These are phyloP conservation scores for Drosophila triauraria DNA, from an alignment of 1,140 invertebrate species.

Conservation along the genomic window DNA sequence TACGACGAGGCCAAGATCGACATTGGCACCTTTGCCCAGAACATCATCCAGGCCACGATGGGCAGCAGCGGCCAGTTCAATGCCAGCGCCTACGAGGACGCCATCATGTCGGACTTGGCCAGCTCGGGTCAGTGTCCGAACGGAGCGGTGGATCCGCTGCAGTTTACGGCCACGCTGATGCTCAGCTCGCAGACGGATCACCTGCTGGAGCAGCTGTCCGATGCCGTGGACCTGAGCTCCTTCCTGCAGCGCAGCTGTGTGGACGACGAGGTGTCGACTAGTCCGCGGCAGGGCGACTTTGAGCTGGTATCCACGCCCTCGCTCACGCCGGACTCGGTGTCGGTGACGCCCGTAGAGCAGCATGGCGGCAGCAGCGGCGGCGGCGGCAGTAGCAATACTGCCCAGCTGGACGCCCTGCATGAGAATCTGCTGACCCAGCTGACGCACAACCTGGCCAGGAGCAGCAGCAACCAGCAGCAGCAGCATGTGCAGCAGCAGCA, in stretches of 20 bases:
- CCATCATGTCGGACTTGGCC: slow-evolving; percentile 93
- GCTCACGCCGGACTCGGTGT: slow-evolving; percentile 88
- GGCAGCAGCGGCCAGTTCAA: slow-evolving; percentile 85
- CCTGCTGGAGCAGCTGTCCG: slow-evolving; percentile 89
- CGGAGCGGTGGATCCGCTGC: slow-evolving; percentile 89
- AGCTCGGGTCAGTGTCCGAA: slow-evolving; percentile 84
- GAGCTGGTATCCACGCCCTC: slow-evolving; percentile 87
- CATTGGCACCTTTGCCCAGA: slow-evolving; percentile 85
- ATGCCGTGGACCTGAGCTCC: slow-evolving; percentile 90
- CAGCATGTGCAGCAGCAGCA: slow-evolving; percentile 51
- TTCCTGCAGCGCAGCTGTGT: slow-evolving; percentile 89
- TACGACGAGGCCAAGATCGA: slow-evolving; percentile 90
- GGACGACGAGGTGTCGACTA: slow-evolving; percentile 86
- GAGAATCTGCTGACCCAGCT: slow-evolving; percentile 86
- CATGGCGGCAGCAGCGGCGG: slow-evolving; percentile 62
- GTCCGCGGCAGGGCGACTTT: slow-evolving; percentile 84
- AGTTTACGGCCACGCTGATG: slow-evolving; percentile 92
- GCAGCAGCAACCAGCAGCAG: slow-evolving; percentile 16
- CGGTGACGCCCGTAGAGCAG: slow-evolving; percentile 88
- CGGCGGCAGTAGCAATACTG: neutral
- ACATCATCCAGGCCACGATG: slow-evolving; percentile 81
- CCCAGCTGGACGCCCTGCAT: slow-evolving; percentile 88
- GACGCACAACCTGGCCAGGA: slow-evolving; percentile 85
- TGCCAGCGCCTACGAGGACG: slow-evolving; percentile 90
- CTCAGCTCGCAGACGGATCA: slow-evolving; percentile 92